Evolutionary conservation across 2,113 vertebrate species (phyloP).

Genomic region (Lepus timidus): DNA sequence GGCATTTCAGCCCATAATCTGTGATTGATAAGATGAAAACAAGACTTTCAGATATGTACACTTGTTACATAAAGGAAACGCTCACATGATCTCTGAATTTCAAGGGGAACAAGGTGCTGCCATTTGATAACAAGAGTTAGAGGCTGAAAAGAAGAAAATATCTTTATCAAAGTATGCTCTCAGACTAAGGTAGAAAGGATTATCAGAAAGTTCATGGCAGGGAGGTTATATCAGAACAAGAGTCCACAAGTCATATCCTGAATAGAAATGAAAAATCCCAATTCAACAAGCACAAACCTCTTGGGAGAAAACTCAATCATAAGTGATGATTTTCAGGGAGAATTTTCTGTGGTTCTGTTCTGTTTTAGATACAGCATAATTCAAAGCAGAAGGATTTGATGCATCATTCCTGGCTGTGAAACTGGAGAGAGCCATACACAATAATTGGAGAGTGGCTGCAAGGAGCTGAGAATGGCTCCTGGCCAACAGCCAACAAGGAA

Average conservation of each 20-base stretch:
- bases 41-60: neutral
- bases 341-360: neutral
- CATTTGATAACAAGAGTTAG: neutral
- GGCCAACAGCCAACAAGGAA: neutral
- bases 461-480: neutral
- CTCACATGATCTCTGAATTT: neutral
- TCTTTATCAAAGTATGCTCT: neutral
- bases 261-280: neutral
- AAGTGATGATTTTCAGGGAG: neutral
- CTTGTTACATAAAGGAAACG: neutral
- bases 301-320: neutral
- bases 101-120: neutral
- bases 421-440: neutral
- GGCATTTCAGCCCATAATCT: conserved; percentile 55
- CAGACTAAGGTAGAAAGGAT: neutral
- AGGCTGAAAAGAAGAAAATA: neutral
- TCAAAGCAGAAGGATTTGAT: neutral
- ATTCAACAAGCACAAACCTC: neutral
- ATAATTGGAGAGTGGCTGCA: neutral
- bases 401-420: neutral
- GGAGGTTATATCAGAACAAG: neutral
- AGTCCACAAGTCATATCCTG: neutral
- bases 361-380: neutral
- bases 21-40: conserved; percentile 66
- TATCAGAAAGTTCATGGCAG: neutral